Conservation (phyloP, 2,797 vertebrate species). For the Geotrypetes seraphini region DNA sequence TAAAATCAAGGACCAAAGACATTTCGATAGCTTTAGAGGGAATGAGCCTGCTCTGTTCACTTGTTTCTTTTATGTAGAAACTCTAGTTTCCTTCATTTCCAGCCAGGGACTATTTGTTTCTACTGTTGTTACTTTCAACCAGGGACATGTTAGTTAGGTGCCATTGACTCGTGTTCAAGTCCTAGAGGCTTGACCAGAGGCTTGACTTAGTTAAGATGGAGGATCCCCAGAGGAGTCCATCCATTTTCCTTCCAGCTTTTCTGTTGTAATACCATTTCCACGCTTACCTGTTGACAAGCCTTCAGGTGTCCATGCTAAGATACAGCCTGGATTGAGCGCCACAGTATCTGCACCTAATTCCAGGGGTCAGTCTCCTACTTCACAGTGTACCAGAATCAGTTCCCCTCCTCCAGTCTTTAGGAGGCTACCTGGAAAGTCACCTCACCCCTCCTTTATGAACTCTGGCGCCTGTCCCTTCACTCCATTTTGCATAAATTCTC, state of each 20-base stretch:
- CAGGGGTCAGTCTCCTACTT: constrained; percentile 51
- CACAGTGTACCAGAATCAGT: constrained; percentile 14
- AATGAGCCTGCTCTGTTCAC: too few relatives aligned
- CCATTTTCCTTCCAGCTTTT: neutral
- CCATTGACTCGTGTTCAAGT: too few relatives aligned
- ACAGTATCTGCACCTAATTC: constrained; percentile 65
- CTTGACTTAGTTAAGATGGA: too few relatives aligned
- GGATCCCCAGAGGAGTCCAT: too few relatives aligned
- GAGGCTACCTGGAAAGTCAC: constrained; percentile 42
- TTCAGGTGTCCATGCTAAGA: neutral
- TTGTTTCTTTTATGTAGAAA: too few relatives aligned
- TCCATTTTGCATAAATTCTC: constrained; percentile 41
- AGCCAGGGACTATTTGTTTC: too few relatives aligned
- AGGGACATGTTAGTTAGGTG: too few relatives aligned
- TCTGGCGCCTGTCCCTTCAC: constrained; percentile 40
- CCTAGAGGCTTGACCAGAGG: too few relatives aligned
- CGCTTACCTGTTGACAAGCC: neutral
- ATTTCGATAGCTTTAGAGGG: too few relatives aligned
- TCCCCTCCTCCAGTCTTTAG: constrained; percentile 11
- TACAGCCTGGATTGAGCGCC: constrained; percentile 40
- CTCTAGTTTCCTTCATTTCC: too few relatives aligned
- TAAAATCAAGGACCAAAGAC: too few relatives aligned
- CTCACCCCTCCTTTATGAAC: constrained; percentile 20
- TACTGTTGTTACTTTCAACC: too few relatives aligned
- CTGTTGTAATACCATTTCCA: constrained; percentile 3